Evolutionary conservation across 2,797 vertebrate species (phyloP), one percentile per base, ranked within the genome.

Genomic region (Acropternis orthonyx): DNA sequence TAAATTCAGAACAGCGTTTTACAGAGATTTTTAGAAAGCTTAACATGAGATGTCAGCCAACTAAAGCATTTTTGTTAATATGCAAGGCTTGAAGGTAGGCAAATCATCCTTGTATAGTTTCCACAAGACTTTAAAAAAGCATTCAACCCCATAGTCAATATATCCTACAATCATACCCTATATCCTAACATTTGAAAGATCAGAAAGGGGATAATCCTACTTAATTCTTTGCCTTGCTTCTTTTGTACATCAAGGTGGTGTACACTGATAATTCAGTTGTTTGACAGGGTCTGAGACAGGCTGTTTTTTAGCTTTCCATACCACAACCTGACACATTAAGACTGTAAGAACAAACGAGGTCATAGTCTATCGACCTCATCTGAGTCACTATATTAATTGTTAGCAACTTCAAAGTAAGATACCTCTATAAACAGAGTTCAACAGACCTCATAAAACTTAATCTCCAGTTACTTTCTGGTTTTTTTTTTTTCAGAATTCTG

Each of bases 181-280:
- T 65, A 94, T 86, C 27, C 66, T 78, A 93, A 59, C 34, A 85
- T 58, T 22, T 62, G 48, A 62, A 73, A 66, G 78, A 76, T 91
- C 69, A 85, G 54, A 88, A 83, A 83, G 26, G 36, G 43, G 75
- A 81, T 88, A 91, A 93, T 94, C 79, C 92, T 48, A 73, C 54
- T 89, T 88, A 85, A 88, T 88, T 92, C 51, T 83, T 58, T 62
- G 67, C 81, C 82, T 89, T 72, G 51, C 27, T 91, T 69, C 76
- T 75, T 48, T 51, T 51, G 46, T 84, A 80, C 62, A 34, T 67
- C 55, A 86, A 84, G 58, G 73, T 78, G 75, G 36, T 10, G 15
- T 34, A 19, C 13, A 72, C 32, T 78, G 85, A 59, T 49, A 88
- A 88, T 46, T 83, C 61, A 39, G 23, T 37, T 69, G 75, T 91